Percentiles rank a stretch among this genome's conserved stretches.
These are phyloP conservation scores for Trissolcus brochymenae DNA, from an alignment of 2,888 invertebrate species.

Conservation along the genomic window DNA sequence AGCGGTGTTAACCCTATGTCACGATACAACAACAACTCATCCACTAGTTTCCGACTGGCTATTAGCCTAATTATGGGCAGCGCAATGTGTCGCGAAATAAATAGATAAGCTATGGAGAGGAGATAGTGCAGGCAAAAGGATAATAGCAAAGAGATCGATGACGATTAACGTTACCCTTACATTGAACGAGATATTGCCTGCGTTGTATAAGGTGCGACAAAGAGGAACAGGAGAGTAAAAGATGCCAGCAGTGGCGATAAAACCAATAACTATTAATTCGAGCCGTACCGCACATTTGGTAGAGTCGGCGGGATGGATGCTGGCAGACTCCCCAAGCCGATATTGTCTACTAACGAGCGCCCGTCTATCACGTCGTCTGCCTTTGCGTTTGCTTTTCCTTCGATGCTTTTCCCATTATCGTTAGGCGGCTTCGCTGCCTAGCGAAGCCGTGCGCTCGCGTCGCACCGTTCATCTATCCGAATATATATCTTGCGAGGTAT, in stretches of 20 bases:
- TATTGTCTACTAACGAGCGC: conserved; percentile 62
- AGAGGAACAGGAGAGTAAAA: conserved; percentile 54
- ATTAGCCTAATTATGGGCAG: conserved; percentile 33
- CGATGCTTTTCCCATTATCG: conserved; percentile 62
- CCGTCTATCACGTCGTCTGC: conserved; percentile 60
- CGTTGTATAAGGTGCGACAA: conserved; percentile 33
- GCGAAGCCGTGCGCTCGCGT: conserved; percentile 23
- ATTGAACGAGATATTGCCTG: conserved; percentile 29
- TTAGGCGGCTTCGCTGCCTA: conserved; percentile 42
- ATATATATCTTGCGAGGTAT: conserved; percentile 52
- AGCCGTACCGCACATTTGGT: conserved; percentile 70
- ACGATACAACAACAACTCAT: conserved; percentile 5
- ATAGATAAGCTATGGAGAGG: conserved; percentile 29
- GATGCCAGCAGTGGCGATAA: conserved; percentile 62
- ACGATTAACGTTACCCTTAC: conserved; percentile 61
- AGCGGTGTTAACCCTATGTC: too few relatives aligned
- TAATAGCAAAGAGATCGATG: conserved; percentile 39
- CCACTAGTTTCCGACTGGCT: conserved; percentile 10
- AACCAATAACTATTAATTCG: conserved; percentile 74
- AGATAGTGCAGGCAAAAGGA: conserved; percentile 21
- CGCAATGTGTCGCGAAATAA: conserved; percentile 19
- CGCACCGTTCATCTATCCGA: conserved; percentile 45
- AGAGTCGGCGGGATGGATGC: conserved; percentile 66
- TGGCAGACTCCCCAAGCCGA: conserved; percentile 26
- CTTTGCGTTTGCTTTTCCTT: conserved; percentile 53